Base-by-base conservation (phyloP, 2,888 invertebrate species). In the Yponomeuta malinellus region DNA sequence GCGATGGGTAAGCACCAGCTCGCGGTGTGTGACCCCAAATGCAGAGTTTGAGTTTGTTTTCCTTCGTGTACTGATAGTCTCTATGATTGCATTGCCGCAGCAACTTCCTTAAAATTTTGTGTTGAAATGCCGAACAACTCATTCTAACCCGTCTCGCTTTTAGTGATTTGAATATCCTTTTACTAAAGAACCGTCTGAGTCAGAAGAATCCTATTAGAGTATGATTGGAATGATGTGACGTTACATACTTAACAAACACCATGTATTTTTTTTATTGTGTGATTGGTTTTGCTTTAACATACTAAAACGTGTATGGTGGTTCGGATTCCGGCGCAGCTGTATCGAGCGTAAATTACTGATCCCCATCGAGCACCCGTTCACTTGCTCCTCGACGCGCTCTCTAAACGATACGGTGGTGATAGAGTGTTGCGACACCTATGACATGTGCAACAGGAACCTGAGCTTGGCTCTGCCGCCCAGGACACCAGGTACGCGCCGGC, bases 341-440 rank as follows among this genome's bases (percentile, higher is more conserved):
- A 94, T 96, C 94, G 94, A 94, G 89, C 93, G 93, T 92, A 93
- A 92, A 89, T 93, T 95, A 89, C 93, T 94, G 93, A 94, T 95
- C 88, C 96, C 96, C 88, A 94, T 94, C 90, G 95, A 95, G 93
- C 96, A 96, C 88, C 95, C 96, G 89, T 94, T 96, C 94, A 93
- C 95, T 94, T 96, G 96, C 94, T 95, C 95, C 93, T 94, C 94
- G 89, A 94, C 95, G 90, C 94, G 94, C 92, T 93, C 93, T 92
- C 93, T 93, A 92, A 96, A 95, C 93, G 94, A 94, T 84, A 94
- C 95, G 80, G 95, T 95, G 94, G 94, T 94, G 93, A 95, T 96
- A 93, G 93, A 94, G 87, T 97, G 96, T 95, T 97, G 97, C 94
- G 94, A 95, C 88, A 93, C 95, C 83, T 93, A 77, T 79, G 90